phyloP scores from a whole-genome alignment of 1,140 invertebrate genomes.

The Leptopilina clavipes region DNA sequence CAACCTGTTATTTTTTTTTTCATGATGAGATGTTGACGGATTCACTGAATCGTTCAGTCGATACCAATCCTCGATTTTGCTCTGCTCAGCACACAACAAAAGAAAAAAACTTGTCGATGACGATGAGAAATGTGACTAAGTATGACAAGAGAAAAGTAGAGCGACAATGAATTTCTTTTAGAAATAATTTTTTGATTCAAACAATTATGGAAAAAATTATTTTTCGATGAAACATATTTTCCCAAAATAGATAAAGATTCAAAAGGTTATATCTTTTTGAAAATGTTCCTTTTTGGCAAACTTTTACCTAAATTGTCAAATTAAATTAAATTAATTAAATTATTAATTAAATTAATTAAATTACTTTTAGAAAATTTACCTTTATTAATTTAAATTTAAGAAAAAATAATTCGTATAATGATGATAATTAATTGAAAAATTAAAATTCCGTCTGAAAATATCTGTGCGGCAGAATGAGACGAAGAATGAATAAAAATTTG shows the following conservation, averaged over 20 bases:
- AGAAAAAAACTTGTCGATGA: conserved; percentile 22
- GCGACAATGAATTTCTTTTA: background rate
- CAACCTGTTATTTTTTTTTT: conserved; percentile 24
- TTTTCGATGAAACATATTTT: too few species aligned
- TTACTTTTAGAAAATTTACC: too few species aligned
- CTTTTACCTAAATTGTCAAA: too few species aligned
- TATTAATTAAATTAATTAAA: too few species aligned
- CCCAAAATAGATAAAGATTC: too few species aligned
- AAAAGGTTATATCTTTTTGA: too few species aligned
- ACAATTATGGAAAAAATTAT: too few species aligned
- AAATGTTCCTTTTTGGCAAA: too few species aligned
- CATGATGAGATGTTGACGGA: conserved; percentile 7
- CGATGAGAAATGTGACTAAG: conserved; percentile 1
- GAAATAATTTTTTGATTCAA: background rate
- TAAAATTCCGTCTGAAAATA: background rate
- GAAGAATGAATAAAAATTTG: background rate
- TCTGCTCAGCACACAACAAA: conserved; percentile 21
- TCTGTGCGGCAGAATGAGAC: too few species aligned
- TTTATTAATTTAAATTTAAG: too few species aligned
- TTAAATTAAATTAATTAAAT: too few species aligned
- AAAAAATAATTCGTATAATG: too few species aligned
- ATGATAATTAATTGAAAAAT: background rate
- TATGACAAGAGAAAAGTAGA: conserved; percentile 15
- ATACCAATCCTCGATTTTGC: conserved; percentile 29
- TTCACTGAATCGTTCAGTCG: conserved; percentile 40